A percentile compares a stretch with the other conserved stretches of the same genome.
phyloP scores from a whole-genome alignment of 35 echinoderm and acorn worm genomes.

The Acanthaster planci region DNA sequence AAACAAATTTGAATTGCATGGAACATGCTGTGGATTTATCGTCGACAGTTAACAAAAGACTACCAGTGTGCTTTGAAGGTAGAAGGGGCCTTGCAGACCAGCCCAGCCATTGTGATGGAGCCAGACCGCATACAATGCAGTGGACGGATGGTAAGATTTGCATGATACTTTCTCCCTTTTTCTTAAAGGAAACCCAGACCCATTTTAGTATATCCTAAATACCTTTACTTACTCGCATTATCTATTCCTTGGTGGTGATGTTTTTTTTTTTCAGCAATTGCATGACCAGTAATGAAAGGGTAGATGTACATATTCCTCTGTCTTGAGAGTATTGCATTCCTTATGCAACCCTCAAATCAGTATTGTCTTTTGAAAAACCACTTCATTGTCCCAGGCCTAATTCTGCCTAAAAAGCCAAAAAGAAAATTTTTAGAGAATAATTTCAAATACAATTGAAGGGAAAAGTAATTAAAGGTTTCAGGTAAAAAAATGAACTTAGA shows the following conservation, averaged over 20 bases:
- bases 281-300: background rate
- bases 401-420: no score
- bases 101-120: background rate
- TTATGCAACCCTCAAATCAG: no score
- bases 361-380: no score
- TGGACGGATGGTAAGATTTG: background rate
- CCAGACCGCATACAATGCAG: background rate
- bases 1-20: background rate
- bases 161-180: background rate
- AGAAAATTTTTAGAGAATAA: no score
- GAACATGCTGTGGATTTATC: background rate
- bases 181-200: background rate
- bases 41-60: background rate
- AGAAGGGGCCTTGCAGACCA: background rate
- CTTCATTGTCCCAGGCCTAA: no score
- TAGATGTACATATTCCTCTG: background rate
- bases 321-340: background rate
- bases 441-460: no score
- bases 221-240: background rate
- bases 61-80: slow-evolving; percentile 5
- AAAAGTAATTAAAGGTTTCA: no score
- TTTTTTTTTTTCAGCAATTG: background rate
- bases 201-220: background rate
- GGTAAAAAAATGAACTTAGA: no score
- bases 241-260: background rate